Percentiles rank a stretch among this genome's conserved stretches.
These are phyloP conservation scores for Drosophila paucipuncta DNA, from an alignment of 2,888 invertebrate genomes.

Conservation along the genomic window DNA sequence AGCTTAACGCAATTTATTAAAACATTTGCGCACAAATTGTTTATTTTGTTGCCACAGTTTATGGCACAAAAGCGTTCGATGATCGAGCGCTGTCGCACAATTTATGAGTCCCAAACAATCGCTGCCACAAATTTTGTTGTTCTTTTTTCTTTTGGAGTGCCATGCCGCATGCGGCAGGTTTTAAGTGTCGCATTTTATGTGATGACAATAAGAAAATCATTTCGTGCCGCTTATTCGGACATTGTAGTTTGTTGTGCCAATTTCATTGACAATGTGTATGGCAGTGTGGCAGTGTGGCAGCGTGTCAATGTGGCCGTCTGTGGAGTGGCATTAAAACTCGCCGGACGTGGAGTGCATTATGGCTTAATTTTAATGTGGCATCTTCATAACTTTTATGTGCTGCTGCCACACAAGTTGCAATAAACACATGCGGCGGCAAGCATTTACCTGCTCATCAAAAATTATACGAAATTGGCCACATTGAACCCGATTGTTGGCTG, in stretches of 20 bases:
- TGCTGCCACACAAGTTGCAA: slow-evolving; percentile 46
- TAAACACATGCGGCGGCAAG: slow-evolving; percentile 38
- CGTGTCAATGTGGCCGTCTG: slow-evolving; percentile 21
- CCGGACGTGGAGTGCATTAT: slow-evolving; percentile 63
- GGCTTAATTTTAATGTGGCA: slow-evolving; percentile 72
- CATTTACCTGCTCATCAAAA: slow-evolving; percentile 32
- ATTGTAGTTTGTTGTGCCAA: slow-evolving; percentile 57
- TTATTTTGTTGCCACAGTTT: slow-evolving; percentile 69
- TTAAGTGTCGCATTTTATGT: slow-evolving; percentile 58
- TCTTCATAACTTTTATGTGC: slow-evolving; percentile 69
- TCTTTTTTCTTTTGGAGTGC: neutral
- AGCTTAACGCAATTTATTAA: slow-evolving; percentile 76
- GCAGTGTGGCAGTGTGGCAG: slow-evolving; percentile 19
- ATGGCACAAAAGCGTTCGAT: slow-evolving; percentile 44
- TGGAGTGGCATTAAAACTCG: slow-evolving; percentile 33
- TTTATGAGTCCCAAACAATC: slow-evolving; percentile 69
- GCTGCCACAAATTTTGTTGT: slow-evolving; percentile 36
- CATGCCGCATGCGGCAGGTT: slow-evolving; percentile 2
- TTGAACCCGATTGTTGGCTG: neutral
- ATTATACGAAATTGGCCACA: slow-evolving; percentile 9
- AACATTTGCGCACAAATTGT: slow-evolving; percentile 73
- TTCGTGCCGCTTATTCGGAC: slow-evolving; percentile 39
- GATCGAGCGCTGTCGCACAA: slow-evolving; percentile 31
- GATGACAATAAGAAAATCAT: slow-evolving; percentile 30
- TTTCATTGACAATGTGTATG: slow-evolving; percentile 45